Percentiles rank a stretch among this genome's conserved stretches.
phyloP scores from a whole-genome alignment of 1,140 invertebrate genomes.

The Drosophila trapezifrons region DNA sequence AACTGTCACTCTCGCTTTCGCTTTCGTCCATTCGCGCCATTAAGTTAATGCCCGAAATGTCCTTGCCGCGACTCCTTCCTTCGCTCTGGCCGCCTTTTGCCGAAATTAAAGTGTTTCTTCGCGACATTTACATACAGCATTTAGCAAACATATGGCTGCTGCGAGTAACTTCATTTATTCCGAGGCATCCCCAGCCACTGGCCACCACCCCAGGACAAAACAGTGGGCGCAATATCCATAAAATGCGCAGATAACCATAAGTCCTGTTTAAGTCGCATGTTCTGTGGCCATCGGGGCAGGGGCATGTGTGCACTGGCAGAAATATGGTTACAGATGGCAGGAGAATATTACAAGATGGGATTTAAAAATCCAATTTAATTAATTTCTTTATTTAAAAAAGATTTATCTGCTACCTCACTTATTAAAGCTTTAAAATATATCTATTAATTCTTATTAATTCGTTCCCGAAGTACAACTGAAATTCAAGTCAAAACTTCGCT shows the following conservation, averaged over 20 bases:
- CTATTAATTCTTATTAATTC: neutral
- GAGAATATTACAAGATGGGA: neutral
- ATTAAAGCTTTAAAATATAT: neutral
- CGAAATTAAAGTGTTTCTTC: slow-evolving; percentile 72
- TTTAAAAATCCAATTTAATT: neutral
- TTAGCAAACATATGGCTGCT: slow-evolving; percentile 72
- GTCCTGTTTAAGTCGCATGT: slow-evolving; percentile 81
- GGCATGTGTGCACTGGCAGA: slow-evolving; percentile 7
- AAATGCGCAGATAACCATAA: slow-evolving; percentile 84
- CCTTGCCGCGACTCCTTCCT: slow-evolving; percentile 35
- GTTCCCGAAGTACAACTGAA: too few species aligned
- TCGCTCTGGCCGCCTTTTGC: neutral
- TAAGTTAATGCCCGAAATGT: slow-evolving; percentile 55
- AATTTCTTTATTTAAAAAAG: neutral
- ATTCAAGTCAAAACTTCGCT: too few species aligned
- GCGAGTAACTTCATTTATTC: slow-evolving; percentile 79
- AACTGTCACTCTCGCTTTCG: slow-evolving; percentile 58
- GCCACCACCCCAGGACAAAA: slow-evolving; percentile 22
- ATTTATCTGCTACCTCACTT: too few species aligned
- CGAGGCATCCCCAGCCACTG: slow-evolving; percentile 7
- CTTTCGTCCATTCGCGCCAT: slow-evolving; percentile 56
- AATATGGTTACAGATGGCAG: neutral
- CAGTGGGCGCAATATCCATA: slow-evolving; percentile 79
- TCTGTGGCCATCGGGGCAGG: slow-evolving; percentile 31
- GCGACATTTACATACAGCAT: slow-evolving; percentile 76